Base-by-base conservation (phyloP, 2,888 invertebrate genomes). In the Oligia fasciuncula region DNA sequence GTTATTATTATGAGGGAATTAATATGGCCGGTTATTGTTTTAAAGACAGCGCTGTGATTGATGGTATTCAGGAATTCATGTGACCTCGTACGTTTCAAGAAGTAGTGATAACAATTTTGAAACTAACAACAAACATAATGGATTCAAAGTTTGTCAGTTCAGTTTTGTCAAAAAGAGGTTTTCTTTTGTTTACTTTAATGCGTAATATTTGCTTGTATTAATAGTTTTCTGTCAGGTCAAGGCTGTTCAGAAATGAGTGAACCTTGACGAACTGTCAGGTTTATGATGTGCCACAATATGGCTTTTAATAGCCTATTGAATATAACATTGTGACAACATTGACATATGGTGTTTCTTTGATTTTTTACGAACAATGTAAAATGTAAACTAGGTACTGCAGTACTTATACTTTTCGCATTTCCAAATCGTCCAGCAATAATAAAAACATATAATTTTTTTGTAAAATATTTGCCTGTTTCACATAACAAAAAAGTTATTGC, bases 21-120 rank as follows among this genome's bases (percentile, higher is more conserved):
- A 95, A 95, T 95, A 94, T 91, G 86, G 88, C 89, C 84, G 92
- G 93, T 95, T 95, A 96, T 96, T 96, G 96, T 96, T 96, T 96
- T 95, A 95, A 94, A 94, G 95, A 95, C 95, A 94, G 93, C 90
- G 73, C 76, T 81, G 86, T 95, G 95, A 96, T 96, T 95, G 93
- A 96, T 96, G 94, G 89, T 93, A 90, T 91, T 87, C 91, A 93
- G 90, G 91, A 91, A 90, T 88, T 83, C 57, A 71, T 85, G 49
- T 85, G 85, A 83, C 90, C 88, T 87, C 80, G 19, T 77, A 70
- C 63, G 70, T 84, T 80, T 78, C 35, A 79, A 80, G 72, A 72
- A 66, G 49, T 74, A 78, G 74, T 79, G 80, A 87, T 81, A 84
- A 86, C 67, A 80, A 69, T 88, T 83, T 79, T 65, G 65, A 77